Conservation (phyloP, 2,797 vertebrate species). For the Phataginus tetradactyla region DNA sequence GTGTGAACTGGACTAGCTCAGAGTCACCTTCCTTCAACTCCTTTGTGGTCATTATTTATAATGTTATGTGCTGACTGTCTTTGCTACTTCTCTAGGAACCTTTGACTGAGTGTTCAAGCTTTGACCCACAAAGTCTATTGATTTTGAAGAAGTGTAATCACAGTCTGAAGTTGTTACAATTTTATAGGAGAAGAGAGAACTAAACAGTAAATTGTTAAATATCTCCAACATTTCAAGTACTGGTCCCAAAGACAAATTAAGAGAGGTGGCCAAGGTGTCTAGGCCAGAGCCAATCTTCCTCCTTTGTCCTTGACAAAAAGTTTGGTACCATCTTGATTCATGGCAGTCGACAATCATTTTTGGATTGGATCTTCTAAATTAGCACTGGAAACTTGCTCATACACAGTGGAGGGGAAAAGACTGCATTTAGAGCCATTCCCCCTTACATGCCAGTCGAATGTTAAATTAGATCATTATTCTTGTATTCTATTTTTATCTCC, state of each 20-base stretch:
- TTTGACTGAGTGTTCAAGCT: not conserved
- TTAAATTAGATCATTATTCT: conserved; percentile 35
- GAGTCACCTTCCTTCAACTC: not conserved
- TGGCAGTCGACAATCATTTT: not conserved
- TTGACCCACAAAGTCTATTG: not conserved
- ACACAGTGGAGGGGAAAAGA: conserved; percentile 6
- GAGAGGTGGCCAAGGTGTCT: not conserved
- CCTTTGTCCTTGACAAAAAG: not conserved
- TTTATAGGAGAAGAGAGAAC: not conserved
- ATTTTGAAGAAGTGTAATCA: conserved; percentile 7
- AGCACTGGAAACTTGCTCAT: not conserved
- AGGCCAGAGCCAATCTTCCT: not conserved
- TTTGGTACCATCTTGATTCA: not conserved
- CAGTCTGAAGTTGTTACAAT: not conserved
- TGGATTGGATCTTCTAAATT: not conserved
- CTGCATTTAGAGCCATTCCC: not conserved
- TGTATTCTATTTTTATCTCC: conserved; percentile 36
- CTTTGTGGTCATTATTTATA: conserved; percentile 27
- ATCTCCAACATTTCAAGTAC: not conserved
- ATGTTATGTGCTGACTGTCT: not conserved
- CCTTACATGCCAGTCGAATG: not conserved
- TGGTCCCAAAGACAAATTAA: not conserved
- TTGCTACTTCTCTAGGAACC: not conserved
- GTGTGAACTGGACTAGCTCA: not conserved
- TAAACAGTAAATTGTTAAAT: not conserved